Conservation (phyloP, 2,888 invertebrate genomes). For the Pyrrhosoma nymphula region DNA sequence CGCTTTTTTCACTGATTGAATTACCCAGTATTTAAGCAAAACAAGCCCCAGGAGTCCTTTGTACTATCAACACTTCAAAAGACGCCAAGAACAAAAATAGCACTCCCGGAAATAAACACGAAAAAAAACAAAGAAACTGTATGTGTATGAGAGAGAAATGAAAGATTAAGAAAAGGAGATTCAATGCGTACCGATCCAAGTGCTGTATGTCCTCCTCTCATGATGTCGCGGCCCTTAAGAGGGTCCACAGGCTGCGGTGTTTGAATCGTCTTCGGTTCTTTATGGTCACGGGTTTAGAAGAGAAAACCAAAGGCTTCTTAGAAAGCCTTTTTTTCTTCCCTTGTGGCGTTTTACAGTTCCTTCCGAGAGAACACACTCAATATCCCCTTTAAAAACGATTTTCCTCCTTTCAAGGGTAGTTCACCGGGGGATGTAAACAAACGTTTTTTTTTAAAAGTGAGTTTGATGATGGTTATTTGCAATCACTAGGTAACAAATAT, state of each 20-base stretch:
- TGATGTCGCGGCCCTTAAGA: constrained; percentile 41
- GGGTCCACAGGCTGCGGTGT: constrained; percentile 32
- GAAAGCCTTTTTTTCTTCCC: not conserved
- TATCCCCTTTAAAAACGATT: not conserved
- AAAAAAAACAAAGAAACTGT: not conserved
- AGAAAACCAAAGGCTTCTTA: not conserved
- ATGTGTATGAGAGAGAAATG: not conserved
- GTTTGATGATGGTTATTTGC: not conserved
- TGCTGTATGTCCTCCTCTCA: constrained; percentile 56
- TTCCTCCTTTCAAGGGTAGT: not conserved
- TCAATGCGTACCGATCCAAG: constrained; percentile 59
- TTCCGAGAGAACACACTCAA: not conserved
- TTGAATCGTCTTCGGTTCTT: constrained; percentile 21
- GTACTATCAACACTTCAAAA: too few species aligned
- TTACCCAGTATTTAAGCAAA: too few species aligned
- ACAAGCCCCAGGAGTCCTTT: not conserved
- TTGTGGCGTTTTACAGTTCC: not conserved
- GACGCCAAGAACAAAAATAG: too few species aligned
- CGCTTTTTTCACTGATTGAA: too few species aligned
- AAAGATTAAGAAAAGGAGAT: not conserved
- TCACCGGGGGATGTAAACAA: not conserved
- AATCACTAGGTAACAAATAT: not conserved
- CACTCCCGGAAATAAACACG: not conserved
- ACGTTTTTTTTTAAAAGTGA: too few species aligned
- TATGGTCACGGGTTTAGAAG: not conserved